Evolutionary conservation across 2,888 invertebrate genomes (phyloP), one percentile per base, ranked within the genome.

Genomic region (Chloromyia formosa): DNA sequence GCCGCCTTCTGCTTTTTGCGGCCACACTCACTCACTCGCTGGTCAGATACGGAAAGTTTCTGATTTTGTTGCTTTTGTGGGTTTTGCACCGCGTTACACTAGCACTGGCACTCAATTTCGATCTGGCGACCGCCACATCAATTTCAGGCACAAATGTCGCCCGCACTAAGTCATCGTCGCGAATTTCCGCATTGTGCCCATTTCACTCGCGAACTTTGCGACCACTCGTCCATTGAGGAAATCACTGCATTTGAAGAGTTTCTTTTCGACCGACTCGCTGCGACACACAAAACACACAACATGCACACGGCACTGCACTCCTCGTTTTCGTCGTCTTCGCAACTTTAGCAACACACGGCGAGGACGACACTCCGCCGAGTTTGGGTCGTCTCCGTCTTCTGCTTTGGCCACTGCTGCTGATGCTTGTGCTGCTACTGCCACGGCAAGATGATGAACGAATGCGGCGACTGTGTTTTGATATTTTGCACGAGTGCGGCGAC

Each of bases 231-330:
- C 7, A 66, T 66, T 66, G 14, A 66, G 49, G 45, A 62, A 66
- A 66, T 66, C 66, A 66, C 66, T n/a, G 49, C 66, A 66, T 66
- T 66, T 66, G 49, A 16, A 49, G 18, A 49, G 66, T 42, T 10
- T 66, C 45, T 66, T 66, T 42, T 10, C 2, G 1, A 1, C 27
- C 27, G 27, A 35, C 2, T 35, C 27, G 27, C 27, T 35, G 22
- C 16, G 14, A n/a, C 35, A 42, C 62, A 42, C 40, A 42, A 62
- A 12, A 53, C n/a, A 16, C 16, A 14, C 53, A 12, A 4, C 53
- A 53, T 4, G 45, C 45, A 45, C 10, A 62, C 40, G 40, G 40
- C 62, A 62, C 62, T 18, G 7, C 27, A 7, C 27, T 35, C 27
- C 27, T 35, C n/a, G n/a, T n/a, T n/a, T n/a, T n/a, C n/a, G n/a